Conservation (phyloP, 2,797 vertebrate species). For the Pelobates cultripes region DNA sequence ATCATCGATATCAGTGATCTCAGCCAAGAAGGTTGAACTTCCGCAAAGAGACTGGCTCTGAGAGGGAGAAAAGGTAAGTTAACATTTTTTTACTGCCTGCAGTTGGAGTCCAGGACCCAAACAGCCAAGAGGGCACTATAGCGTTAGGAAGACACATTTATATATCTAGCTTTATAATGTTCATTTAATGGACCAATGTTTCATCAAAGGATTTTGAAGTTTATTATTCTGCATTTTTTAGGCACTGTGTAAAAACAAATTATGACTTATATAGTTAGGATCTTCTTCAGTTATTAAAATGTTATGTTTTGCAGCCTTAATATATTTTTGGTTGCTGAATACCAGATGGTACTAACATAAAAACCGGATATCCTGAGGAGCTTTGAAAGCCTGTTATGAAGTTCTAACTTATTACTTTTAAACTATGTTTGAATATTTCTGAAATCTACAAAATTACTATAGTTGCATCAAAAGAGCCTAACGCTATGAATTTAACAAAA, state of each 20-base stretch:
- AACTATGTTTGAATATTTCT: conserved; percentile 5
- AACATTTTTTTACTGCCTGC: no score
- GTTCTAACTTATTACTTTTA: conserved; percentile 6
- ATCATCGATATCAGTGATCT: no score
- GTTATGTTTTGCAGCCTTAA: not conserved
- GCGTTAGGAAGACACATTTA: no score
- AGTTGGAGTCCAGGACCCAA: no score
- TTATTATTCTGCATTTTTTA: not conserved
- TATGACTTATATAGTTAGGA: not conserved
- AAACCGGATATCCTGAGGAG: not conserved
- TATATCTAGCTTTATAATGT: no score
- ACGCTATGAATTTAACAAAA: not conserved
- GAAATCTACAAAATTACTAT: not conserved
- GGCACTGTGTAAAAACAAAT: not conserved
- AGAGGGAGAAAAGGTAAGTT: no score
- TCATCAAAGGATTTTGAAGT: not conserved
- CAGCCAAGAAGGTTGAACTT: no score
- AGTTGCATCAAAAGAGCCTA: not conserved
- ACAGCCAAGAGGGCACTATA: no score
- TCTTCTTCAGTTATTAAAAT: not conserved
- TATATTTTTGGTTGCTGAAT: not conserved
- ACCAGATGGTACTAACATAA: not conserved
- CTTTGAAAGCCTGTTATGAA: not conserved
- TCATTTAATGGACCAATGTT: no score
- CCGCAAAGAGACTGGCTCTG: no score